phyloP scores from a whole-genome alignment of 2,797 vertebrate species.

The Otolemur crassicaudatus region DNA sequence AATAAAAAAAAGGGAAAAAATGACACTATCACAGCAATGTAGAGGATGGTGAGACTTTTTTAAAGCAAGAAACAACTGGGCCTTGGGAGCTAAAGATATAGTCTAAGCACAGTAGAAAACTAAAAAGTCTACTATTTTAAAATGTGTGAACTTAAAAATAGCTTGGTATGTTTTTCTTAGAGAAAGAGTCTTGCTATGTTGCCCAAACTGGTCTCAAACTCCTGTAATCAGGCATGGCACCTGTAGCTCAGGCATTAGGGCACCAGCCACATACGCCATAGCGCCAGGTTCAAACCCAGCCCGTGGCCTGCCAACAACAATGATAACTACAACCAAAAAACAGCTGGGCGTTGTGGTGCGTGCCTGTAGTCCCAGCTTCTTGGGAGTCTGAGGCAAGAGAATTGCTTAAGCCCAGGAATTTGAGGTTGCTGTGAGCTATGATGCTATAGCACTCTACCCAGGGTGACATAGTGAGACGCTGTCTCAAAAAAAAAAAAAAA shows the following conservation, averaged over 20 bases:
- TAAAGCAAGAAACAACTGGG: constrained; percentile 16
- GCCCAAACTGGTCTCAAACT: not conserved
- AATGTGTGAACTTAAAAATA: not conserved
- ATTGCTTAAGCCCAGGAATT: too few species aligned
- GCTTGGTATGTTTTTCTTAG: not conserved
- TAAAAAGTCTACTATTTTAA: not conserved
- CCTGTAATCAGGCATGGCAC: not conserved
- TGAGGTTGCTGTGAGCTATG: too few species aligned
- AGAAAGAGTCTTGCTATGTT: not conserved
- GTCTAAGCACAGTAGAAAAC: not conserved
- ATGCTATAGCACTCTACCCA: too few species aligned
- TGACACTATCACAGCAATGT: not conserved
- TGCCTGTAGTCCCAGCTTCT: too few species aligned
- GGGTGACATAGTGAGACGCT: too few species aligned
- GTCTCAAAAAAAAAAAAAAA: not conserved
- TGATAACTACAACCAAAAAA: too few species aligned
- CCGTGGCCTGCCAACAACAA: too few species aligned
- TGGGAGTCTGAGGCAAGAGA: too few species aligned
- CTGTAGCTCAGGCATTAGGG: too few species aligned
- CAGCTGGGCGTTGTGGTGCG: too few species aligned
- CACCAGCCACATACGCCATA: too few species aligned
- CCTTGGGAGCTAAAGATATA: not conserved
- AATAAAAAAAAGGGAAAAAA: not conserved
- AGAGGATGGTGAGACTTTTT: not conserved
- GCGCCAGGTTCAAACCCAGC: too few species aligned